A percentile compares a stretch with the other conserved stretches of the same genome.
phyloP scores from a whole-genome alignment of 2,888 invertebrate genomes.

The Onthophagus sagittarius region DNA sequence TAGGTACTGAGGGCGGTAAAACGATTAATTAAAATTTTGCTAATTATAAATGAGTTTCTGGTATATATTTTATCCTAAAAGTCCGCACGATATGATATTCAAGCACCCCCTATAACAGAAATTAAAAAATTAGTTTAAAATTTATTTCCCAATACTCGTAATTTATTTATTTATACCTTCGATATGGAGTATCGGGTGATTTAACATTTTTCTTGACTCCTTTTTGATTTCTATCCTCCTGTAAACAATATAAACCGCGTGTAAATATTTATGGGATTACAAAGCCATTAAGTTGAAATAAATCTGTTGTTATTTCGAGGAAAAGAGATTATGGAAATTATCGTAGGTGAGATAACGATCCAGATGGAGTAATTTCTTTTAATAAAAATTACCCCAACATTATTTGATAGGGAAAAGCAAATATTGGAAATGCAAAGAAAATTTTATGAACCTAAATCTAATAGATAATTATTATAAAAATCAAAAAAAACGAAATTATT shows the following conservation, averaged over 20 bases:
- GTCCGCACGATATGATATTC: slow-evolving; percentile 19
- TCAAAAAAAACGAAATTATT: no score
- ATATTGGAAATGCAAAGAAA: no score
- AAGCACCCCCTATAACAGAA: slow-evolving; percentile 17
- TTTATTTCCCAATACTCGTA: background rate
- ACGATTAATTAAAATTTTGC: no score
- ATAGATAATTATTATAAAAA: no score
- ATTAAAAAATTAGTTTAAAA: background rate
- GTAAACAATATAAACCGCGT: slow-evolving; percentile 6
- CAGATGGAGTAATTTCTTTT: background rate
- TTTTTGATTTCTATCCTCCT: slow-evolving; percentile 23
- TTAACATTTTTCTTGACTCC: slow-evolving; percentile 16
- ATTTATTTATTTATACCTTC: slow-evolving; percentile 14
- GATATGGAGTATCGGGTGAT: slow-evolving; percentile 15
- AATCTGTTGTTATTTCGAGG: no score
- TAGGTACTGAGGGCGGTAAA: no score
- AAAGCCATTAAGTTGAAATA: no score
- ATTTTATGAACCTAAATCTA: no score
- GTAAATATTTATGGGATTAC: no score
- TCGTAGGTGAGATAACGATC: background rate
- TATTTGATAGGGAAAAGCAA: no score
- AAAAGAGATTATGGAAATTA: no score
- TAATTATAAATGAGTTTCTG: background rate
- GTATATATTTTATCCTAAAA: slow-evolving; percentile 15
- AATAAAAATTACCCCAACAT: no score